Evolutionary conservation across 1,140 invertebrate genomes (phyloP), one percentile per base, ranked within the genome.

Genomic region (Papilio dardanus): DNA sequence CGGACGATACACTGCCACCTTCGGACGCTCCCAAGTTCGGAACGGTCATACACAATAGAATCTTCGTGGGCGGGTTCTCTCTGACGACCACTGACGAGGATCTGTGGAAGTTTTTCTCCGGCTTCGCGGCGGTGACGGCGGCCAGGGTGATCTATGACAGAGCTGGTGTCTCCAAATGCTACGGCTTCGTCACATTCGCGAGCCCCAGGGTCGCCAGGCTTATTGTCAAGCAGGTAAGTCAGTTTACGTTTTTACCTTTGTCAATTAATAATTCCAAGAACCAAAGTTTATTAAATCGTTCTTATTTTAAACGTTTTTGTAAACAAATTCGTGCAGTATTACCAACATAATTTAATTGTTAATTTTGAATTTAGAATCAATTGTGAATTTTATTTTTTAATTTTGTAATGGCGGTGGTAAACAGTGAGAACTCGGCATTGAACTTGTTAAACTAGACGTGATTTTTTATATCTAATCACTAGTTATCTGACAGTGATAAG

Each of bases 61-160:
- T 99, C 85, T 99, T 99, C 94, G 97, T 98, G 50, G 97, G 97
- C 62, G 98, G 98, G n/a, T 98, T 99, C 83, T 97, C 97, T 16
- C 95, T 97, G 73, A 97, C 95, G 76, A 98, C 97, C 50, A 97
- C 97, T 65, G 97, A 98, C 92, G 95, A 96, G 46, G 97, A 98
- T 89, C 89, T 98, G 77, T 95, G 96, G 89, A 96, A 97, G 84
- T 95, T 98, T 40, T 98, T 98, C 91, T 97, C 96, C 58, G 94
- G 95, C 35, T 99, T 98, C 93, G 98, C 98, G 14, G 97, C 97
- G 66, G 98, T 99, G 1, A 98, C 97, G 85, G 97, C 97, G 37
- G 97, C 97, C 33, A 99, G 99, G 94, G 99, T 99, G 78, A 99
- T 99, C 82, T 96, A 96, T 81, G 98, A 99, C 91, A 94, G 98